phyloP scores from a whole-genome alignment of 2,888 invertebrate genomes.

The Noctua fimbriata region DNA sequence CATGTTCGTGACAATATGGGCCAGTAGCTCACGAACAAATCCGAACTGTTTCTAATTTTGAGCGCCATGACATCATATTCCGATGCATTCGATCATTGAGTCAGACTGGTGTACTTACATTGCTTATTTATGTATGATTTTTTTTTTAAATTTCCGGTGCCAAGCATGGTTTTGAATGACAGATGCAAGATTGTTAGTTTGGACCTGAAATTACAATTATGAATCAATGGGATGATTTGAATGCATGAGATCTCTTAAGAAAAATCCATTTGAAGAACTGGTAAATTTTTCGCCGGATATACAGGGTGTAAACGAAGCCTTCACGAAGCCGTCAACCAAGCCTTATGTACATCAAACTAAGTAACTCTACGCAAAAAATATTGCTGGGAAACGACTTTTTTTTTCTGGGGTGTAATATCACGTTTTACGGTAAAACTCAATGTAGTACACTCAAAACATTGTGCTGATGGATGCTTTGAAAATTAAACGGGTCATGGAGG shows the following conservation, averaged over 20 bases:
- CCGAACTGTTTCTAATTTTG: conserved; percentile 71
- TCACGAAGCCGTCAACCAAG: too few species aligned
- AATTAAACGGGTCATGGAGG: too few species aligned
- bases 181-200: background rate
- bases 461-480: too few species aligned
- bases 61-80: conserved; percentile 72
- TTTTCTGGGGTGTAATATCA: too few species aligned
- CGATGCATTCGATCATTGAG: conserved; percentile 67
- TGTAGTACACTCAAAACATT: too few species aligned
- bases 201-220: background rate
- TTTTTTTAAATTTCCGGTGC: conserved; percentile 21
- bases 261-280: background rate
- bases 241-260: too few species aligned
- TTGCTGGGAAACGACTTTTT: too few species aligned
- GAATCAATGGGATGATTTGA: background rate
- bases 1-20: conserved; percentile 76
- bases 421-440: too few species aligned
- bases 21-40: conserved; percentile 64
- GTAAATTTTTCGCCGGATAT: background rate
- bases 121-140: conserved; percentile 27
- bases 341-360: too few species aligned
- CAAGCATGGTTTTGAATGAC: conserved; percentile 39
- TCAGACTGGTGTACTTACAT: conserved; percentile 60
- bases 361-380: too few species aligned
- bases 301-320: too few species aligned